Evolutionary conservation across 2,888 invertebrate species (phyloP).

Genomic region (Cryptus armator): DNA sequence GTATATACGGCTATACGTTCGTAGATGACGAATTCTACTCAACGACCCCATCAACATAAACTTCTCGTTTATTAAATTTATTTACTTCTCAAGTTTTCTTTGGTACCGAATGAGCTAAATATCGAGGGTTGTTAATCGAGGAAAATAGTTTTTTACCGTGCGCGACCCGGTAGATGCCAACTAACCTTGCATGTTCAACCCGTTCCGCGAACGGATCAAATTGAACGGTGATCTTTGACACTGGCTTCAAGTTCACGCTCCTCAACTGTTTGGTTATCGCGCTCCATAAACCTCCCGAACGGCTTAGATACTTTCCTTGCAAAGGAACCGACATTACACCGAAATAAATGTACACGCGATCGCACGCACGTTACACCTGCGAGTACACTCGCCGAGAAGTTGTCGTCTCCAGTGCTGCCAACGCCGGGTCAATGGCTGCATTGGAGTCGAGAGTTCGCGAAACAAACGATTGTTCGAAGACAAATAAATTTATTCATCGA

Average conservation of each 20-base stretch:
- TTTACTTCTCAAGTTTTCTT: not conserved
- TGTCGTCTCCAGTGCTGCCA: slow-evolving; percentile 54
- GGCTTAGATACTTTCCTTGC: slow-evolving; percentile 88
- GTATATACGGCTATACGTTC: too few relatives aligned
- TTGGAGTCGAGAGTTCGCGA: not conserved
- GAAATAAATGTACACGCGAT: slow-evolving; percentile 64
- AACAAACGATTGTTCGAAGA: too few relatives aligned
- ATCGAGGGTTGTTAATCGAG: not conserved
- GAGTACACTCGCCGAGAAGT: slow-evolving; percentile 32
- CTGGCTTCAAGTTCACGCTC: slow-evolving; percentile 91
- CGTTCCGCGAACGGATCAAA: slow-evolving; percentile 94
- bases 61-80: too few relatives aligned
- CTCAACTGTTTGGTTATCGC: slow-evolving; percentile 91
- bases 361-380: slow-evolving; percentile 28
- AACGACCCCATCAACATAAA: too few relatives aligned
- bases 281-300: slow-evolving; percentile 90
- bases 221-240: slow-evolving; percentile 91
- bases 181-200: slow-evolving; percentile 88
- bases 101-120: not conserved
- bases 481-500: not conserved
- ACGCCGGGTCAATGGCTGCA: slow-evolving; percentile 16
- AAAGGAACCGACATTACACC: slow-evolving; percentile 90
- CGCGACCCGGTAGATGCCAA: slow-evolving; percentile 51
- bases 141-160: not conserved
- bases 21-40: too few relatives aligned